Evolutionary conservation across 2,888 invertebrate genomes (phyloP).

Genomic region (Antitype chi): DNA sequence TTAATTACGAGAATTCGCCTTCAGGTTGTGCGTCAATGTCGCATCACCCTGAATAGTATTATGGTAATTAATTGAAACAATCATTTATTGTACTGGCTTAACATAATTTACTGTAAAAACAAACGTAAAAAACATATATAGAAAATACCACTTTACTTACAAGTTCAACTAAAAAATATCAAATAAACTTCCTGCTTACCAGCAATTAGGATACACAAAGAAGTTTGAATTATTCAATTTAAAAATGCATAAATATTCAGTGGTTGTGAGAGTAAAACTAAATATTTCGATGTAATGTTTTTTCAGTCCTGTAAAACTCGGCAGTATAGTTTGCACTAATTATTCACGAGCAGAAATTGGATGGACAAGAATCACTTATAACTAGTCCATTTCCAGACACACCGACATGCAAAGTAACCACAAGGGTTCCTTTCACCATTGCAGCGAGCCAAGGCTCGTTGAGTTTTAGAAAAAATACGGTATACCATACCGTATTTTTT

Average conservation of each 20-base stretch:
- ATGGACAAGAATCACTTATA: not conserved
- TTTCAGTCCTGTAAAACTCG: not conserved
- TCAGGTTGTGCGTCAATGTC: no score
- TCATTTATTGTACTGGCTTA: conserved; percentile 26
- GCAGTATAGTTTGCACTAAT: not conserved
- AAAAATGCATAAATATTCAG: not conserved
- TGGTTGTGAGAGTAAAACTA: not conserved
- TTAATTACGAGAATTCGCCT: no score
- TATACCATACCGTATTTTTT: no score
- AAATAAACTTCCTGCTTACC: not conserved
- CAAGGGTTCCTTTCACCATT: no score
- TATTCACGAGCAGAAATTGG: not conserved
- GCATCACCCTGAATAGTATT: no score
- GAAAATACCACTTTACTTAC: conserved; percentile 4
- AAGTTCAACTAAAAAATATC: conserved; percentile 8
- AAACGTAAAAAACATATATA: conserved; percentile 5
- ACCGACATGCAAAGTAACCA: not conserved
- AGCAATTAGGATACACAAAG: not conserved
- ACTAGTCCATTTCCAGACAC: not conserved
- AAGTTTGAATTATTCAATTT: not conserved
- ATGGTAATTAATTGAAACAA: conserved; percentile 12
- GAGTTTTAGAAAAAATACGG: no score
- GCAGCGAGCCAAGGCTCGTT: not conserved
- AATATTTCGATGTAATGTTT: not conserved
- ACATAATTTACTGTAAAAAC: conserved; percentile 23